phyloP scores from a whole-genome alignment of 2,797 vertebrate species.

The Cossypha niveicapilla region DNA sequence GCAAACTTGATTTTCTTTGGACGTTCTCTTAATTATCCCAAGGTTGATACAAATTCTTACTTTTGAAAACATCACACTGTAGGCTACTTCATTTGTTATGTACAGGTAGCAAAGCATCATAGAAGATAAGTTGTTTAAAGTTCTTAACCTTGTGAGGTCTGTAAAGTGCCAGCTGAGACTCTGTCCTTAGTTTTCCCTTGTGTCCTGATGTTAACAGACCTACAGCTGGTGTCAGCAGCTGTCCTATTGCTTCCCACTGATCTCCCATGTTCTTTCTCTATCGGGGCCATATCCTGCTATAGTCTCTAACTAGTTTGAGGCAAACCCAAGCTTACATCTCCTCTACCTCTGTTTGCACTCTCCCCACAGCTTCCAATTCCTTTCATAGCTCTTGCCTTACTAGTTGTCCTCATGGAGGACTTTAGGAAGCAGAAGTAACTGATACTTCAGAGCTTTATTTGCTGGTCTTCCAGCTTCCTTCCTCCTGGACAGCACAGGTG shows the following conservation, averaged over 20 bases:
- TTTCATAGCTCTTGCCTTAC: constrained; percentile 53
- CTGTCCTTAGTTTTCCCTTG: neutral
- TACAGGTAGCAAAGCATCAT: neutral
- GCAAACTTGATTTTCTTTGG: neutral
- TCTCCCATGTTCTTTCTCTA: neutral
- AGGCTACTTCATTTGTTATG: neutral
- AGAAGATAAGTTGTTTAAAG: neutral
- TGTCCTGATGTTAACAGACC: neutral
- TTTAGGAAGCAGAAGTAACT: constrained; percentile 64
- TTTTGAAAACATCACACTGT: neutral
- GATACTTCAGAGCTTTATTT: constrained; percentile 63
- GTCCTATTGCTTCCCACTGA: neutral
- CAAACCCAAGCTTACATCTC: constrained; percentile 54
- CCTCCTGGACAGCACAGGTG: constrained; percentile 55
- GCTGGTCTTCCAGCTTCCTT: constrained; percentile 65
- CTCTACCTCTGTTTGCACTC: constrained; percentile 60
- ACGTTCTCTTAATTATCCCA: neutral
- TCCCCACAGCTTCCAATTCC: constrained; percentile 65
- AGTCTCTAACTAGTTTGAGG: constrained; percentile 38
- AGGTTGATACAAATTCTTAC: neutral
- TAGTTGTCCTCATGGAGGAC: constrained; percentile 58
- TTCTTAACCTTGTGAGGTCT: neutral
- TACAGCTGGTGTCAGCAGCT: constrained; percentile 17
- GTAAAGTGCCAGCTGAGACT: neutral
- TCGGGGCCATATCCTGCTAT: constrained; percentile 37